Conservation (phyloP, 2,888 invertebrate genomes). For the Silvanus unidentatus region DNA sequence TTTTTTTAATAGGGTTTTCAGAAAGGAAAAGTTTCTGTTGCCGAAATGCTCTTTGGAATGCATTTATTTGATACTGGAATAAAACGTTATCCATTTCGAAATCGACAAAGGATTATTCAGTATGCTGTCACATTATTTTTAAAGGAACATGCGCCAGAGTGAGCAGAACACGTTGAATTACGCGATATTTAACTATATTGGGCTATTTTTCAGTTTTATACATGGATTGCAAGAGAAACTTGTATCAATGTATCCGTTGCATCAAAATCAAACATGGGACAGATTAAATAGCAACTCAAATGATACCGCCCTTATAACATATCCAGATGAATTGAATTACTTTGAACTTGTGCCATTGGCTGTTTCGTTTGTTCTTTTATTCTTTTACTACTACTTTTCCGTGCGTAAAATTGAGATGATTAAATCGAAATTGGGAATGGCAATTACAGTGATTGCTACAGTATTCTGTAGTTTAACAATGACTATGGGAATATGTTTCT, state of each 20-base stretch:
- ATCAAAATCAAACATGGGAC: constrained; percentile 46
- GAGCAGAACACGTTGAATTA: too few species aligned
- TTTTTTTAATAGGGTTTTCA: constrained; percentile 60
- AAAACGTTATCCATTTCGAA: constrained; percentile 78
- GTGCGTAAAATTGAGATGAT: constrained; percentile 92
- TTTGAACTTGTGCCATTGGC: constrained; percentile 78
- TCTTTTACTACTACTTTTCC: constrained; percentile 91
- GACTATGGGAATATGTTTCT: constrained; percentile 85
- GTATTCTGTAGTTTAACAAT: constrained; percentile 82
- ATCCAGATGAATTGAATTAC: constrained; percentile 82
- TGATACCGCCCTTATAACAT: constrained; percentile 69
- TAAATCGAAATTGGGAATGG: constrained; percentile 79
- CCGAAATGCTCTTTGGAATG: constrained; percentile 91
- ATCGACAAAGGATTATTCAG: constrained; percentile 78
- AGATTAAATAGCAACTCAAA: constrained; percentile 27
- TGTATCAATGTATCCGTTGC: constrained; percentile 64
- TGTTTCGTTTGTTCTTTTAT: constrained; percentile 78
- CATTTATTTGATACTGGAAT: constrained; percentile 85
- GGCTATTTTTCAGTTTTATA: constrained; percentile 75
- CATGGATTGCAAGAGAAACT: constrained; percentile 67
- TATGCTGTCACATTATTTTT: constrained; percentile 86
- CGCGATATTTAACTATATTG: too few species aligned
- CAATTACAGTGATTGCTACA: constrained; percentile 84
- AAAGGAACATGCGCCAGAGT: constrained; percentile 72
- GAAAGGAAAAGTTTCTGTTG: constrained; percentile 75